Evolutionary conservation across 2,797 vertebrate species (phyloP), one percentile per base, ranked within the genome.

Genomic region (Neomorphus geoffroyi): DNA sequence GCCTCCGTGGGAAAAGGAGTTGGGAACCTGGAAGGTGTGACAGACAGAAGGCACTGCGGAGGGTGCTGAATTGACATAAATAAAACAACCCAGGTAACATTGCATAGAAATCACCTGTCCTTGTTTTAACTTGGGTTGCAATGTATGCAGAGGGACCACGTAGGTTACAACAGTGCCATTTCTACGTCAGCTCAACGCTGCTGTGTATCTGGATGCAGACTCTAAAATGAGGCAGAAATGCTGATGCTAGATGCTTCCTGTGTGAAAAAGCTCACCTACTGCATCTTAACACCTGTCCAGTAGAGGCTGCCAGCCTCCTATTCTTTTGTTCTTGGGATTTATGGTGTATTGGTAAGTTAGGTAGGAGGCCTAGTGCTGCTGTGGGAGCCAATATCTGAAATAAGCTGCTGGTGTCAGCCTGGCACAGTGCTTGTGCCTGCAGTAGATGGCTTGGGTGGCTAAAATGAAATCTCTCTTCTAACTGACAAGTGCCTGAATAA

Each of bases 141-240:
- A 3, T 11, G 11, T 64, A 3, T 14, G 18, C 9, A 18, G 51
- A 33, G 33, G 18, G 18, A 32, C 10, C 0, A 0, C 0, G 1
- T 8, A 18, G n/a, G 56, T 8, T 56, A 56, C 46, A 43, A 5
- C 9, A 39, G 12, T 21, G 48, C 61, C 62, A 14, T 57, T 70
- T 7, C 32, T 33, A 22, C 7, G 6, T 13, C 24, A n/a, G 37
- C 33, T 48, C 43, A 22, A 48, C 26, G 2, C 19, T 53, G 17
- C 8, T 35, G 26, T 18, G 37, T 43, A 7, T 9, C 46, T 0
- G 4, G 37, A 32, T n/a, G 48, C 12, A 3, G 11, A 27, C 24
- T 30, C 28, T 30, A 14, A 62, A 43, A 54, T 48, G 67, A 21
- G 14, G 39, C 39, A 41, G 39, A 41, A 41, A 41, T 41, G 39